phyloP scores from a whole-genome alignment of 2,113 vertebrate species.

The Thermophis baileyi region DNA sequence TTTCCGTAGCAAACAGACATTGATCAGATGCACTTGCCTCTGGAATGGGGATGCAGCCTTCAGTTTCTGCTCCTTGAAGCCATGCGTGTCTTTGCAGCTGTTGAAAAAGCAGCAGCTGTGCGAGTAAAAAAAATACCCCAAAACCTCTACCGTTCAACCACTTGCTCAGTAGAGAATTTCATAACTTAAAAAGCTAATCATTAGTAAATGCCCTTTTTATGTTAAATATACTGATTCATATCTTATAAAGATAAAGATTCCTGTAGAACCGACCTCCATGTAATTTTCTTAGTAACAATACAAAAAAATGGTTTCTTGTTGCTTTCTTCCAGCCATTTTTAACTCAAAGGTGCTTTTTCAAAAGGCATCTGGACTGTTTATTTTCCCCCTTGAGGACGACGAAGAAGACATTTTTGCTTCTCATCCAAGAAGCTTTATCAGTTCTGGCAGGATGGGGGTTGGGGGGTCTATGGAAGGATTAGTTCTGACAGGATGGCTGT shows the following conservation, averaged over 20 bases:
- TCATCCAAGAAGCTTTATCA: neutral
- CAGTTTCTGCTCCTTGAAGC: neutral
- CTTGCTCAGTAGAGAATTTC: neutral
- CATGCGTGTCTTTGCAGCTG: neutral
- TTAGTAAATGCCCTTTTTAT: neutral
- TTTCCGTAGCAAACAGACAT: neutral
- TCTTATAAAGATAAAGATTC: neutral
- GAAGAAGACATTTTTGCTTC: neutral
- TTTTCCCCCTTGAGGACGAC: neutral
- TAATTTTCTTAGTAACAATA: neutral
- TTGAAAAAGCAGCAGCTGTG: neutral
- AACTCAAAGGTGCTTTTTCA: neutral
- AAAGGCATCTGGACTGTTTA: neutral
- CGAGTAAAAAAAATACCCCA: neutral
- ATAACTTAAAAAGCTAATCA: neutral
- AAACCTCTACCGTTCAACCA: neutral
- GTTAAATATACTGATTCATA: neutral
- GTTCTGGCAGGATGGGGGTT: neutral
- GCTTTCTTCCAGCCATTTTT: neutral
- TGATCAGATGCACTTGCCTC: neutral
- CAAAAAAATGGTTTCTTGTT: neutral
- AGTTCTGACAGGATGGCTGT: neutral
- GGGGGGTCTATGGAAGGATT: neutral
- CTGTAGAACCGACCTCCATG: neutral
- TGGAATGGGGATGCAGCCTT: neutral